Evolutionary conservation across 1,140 invertebrate species (phyloP).

Genomic region (Colletes gigas): DNA sequence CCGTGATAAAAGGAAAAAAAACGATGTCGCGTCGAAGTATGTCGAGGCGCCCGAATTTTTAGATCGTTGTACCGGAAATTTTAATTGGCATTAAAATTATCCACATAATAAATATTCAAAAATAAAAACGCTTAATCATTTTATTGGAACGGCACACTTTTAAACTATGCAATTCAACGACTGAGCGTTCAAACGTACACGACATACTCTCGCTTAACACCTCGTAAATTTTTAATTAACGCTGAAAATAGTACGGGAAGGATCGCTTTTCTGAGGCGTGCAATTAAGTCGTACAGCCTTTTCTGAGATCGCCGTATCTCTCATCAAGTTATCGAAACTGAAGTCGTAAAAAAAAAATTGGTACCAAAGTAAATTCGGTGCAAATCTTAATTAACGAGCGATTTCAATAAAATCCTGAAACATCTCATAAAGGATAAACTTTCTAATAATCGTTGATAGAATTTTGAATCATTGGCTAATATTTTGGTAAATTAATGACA

Average conservation of each 20-base stretch:
- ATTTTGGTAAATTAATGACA: too few relatives aligned
- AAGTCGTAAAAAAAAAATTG: background rate
- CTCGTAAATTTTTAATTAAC: conserved; percentile 25
- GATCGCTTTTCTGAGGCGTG: too few relatives aligned
- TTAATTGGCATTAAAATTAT: background rate
- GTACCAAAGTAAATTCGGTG: background rate
- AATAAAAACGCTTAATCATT: background rate
- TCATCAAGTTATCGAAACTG: background rate
- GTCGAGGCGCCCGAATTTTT: too few relatives aligned
- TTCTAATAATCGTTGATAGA: too few relatives aligned
- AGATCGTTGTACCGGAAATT: background rate
- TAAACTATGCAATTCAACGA: background rate
- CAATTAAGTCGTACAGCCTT: too few relatives aligned
- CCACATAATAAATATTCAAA: background rate
- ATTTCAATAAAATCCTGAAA: too few relatives aligned
- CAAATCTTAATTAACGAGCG: background rate
- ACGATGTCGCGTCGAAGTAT: background rate
- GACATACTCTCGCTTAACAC: conserved; percentile 15
- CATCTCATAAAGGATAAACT: too few relatives aligned
- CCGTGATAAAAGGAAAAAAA: too few relatives aligned
- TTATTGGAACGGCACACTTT: background rate
- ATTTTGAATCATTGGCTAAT: too few relatives aligned
- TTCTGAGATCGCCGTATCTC: background rate
- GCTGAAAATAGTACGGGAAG: background rate
- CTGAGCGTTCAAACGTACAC: background rate